phyloP scores from a whole-genome alignment of 2,797 vertebrate species.

The Mus spretus region DNA sequence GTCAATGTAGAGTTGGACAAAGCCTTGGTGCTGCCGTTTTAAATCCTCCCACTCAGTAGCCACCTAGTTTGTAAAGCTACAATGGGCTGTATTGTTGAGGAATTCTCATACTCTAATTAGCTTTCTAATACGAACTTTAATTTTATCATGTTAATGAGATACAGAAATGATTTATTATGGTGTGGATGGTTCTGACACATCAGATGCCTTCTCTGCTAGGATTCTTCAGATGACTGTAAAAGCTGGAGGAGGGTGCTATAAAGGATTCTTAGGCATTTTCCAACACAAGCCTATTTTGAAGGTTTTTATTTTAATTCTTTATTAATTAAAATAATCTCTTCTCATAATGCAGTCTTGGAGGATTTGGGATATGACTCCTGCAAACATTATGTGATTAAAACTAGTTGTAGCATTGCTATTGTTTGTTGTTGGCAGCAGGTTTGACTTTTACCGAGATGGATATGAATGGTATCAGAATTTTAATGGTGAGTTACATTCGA shows the following conservation, averaged over 20 bases:
- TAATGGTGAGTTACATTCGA: conserved; percentile 39
- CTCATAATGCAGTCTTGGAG: neutral
- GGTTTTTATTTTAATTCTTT: neutral
- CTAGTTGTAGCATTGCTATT: conserved; percentile 29
- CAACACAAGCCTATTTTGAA: conserved; percentile 13
- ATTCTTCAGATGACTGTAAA: conserved; percentile 47
- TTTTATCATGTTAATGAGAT: conserved; percentile 68
- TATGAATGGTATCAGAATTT: conserved; percentile 21
- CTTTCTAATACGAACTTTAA: conserved; percentile 55
- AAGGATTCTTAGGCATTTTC: conserved; percentile 40
- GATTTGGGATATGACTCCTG: conserved; percentile 42
- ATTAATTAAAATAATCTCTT: conserved; percentile 6
- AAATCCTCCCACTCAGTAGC: conserved; percentile 10
- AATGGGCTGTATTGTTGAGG: neutral
- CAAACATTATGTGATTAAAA: conserved; percentile 61
- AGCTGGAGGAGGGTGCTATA: neutral
- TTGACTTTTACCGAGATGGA: conserved; percentile 53
- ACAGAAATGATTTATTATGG: conserved; percentile 52
- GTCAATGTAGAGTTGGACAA: neutral
- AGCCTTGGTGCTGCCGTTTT: conserved; percentile 37
- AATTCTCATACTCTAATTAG: conserved; percentile 49
- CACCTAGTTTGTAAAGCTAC: neutral
- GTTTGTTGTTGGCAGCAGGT: conserved; percentile 10
- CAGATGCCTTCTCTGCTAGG: conserved; percentile 23
- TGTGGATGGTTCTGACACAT: conserved; percentile 39